A percentile compares a stretch with the other conserved stretches of the same genome.
phyloP scores from a whole-genome alignment of 2,113 vertebrate genomes.

The Camelus dromedarius region DNA sequence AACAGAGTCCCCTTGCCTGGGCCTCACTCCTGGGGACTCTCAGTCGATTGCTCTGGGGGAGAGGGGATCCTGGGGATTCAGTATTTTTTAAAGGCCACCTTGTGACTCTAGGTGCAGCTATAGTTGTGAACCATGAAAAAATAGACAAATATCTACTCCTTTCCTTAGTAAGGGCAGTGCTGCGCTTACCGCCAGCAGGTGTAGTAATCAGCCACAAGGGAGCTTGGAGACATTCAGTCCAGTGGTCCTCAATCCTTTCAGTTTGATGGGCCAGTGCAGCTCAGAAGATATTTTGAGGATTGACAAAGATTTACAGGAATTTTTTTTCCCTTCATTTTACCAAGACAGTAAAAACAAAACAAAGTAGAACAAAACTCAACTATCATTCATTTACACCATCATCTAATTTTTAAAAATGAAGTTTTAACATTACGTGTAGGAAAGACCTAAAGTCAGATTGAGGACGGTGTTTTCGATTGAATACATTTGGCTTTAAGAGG shows the following conservation, averaged over 20 bases:
- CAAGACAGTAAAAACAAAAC: constrained; percentile 41
- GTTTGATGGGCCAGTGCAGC: not conserved
- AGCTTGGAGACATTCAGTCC: not conserved
- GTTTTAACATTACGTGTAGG: not conserved
- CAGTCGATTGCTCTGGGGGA: not conserved
- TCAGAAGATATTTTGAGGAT: constrained; percentile 1
- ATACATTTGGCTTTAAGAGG: not conserved
- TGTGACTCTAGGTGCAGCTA: not conserved
- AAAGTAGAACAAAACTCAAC: not conserved
- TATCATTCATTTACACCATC: not conserved
- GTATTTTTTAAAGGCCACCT: not conserved
- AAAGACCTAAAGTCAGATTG: not conserved
- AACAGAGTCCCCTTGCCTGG: not conserved
- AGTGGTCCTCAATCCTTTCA: not conserved
- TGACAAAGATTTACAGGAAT: not conserved
- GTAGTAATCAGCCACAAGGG: not conserved
- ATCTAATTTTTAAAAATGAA: not conserved
- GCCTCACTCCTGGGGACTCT: not conserved
- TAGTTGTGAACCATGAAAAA: not conserved
- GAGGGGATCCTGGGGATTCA: not conserved
- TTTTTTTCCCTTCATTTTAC: not conserved
- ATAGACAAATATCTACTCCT: not conserved
- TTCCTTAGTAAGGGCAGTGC: not conserved
- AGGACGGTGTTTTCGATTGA: not conserved
- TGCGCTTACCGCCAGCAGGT: not conserved